These are phyloP conservation scores for Allobates femoralis DNA, from an alignment of 2,797 vertebrate genomes.

Conservation along the genomic window DNA sequence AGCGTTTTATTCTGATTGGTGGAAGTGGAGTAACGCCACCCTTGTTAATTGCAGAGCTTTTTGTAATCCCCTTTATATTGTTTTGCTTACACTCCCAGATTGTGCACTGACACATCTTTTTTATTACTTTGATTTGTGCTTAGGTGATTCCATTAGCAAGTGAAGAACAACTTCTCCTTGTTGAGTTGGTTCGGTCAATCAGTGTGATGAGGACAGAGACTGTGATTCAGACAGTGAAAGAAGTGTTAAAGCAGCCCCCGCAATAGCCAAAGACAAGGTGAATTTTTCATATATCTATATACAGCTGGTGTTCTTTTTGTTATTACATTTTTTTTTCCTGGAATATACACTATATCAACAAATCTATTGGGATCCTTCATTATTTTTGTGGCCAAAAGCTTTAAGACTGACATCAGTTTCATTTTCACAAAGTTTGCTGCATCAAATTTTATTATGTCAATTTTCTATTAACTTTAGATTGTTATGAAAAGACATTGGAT, in stretches of 20 bases:
- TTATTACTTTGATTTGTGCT: conserved; percentile 19
- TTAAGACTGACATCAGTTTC: too few species aligned
- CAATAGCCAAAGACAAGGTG: conserved; percentile 97
- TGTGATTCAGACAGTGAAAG: conserved; percentile 96
- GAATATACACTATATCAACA: background rate
- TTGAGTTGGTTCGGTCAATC: conserved; percentile 95
- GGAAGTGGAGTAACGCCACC: background rate
- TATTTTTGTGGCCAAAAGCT: too few species aligned
- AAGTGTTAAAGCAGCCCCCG: conserved; percentile 96
- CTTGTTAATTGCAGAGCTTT: background rate
- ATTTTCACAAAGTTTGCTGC: too few species aligned
- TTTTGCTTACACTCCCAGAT: background rate
- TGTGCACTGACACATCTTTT: background rate
- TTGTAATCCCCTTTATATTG: background rate
- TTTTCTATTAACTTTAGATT: too few species aligned
- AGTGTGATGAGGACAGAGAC: conserved; percentile 98
- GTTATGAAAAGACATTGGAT: too few species aligned
- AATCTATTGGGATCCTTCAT: too few species aligned
- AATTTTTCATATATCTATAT: conserved; percentile 2
- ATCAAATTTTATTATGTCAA: too few species aligned
- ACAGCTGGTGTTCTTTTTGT: background rate
- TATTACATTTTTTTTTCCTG: background rate
- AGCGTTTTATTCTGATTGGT: background rate
- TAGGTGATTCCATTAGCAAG: conserved; percentile 94
- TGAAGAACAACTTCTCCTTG: conserved; percentile 94